Percentiles rank a stretch among this genome's conserved stretches.
Conservation (phyloP, 2,888 invertebrate genomes). For the Zygogramma bicolorata region DNA sequence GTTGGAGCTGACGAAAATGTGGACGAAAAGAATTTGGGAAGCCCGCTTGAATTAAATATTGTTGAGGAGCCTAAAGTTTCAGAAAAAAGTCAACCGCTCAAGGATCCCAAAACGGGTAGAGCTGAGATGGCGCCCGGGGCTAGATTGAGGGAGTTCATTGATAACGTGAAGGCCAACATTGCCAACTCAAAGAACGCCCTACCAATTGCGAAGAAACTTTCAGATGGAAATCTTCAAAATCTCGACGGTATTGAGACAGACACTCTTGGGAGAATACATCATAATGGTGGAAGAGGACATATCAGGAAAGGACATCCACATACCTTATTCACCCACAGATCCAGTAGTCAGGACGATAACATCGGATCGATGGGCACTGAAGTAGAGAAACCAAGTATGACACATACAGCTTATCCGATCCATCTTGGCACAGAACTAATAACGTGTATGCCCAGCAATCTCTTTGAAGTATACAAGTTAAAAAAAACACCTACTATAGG, state of each 20-base stretch:
- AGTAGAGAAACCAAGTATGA: background rate
- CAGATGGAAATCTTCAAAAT: background rate
- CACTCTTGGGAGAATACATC: background rate
- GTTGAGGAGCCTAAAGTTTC: background rate
- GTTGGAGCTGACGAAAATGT: background rate
- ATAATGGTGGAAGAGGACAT: background rate
- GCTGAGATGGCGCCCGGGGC: background rate
- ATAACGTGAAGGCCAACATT: conserved; percentile 13
- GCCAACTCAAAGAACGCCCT: background rate
- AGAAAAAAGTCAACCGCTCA: background rate
- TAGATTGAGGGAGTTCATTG: background rate
- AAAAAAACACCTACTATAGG: too few relatives aligned
- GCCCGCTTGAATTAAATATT: background rate
- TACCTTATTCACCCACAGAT: background rate
- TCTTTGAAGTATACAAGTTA: too few relatives aligned
- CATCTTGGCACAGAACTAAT: too few relatives aligned
- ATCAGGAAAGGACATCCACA: background rate
- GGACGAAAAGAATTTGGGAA: background rate
- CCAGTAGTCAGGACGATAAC: background rate
- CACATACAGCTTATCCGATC: too few relatives aligned
- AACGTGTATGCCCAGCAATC: too few relatives aligned
- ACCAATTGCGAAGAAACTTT: background rate
- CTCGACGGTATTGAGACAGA: background rate
- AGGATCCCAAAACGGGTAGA: background rate
- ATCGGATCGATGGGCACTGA: background rate